Evolutionary conservation across 2,888 invertebrate genomes (phyloP).

Genomic region (Chesias legatella): DNA sequence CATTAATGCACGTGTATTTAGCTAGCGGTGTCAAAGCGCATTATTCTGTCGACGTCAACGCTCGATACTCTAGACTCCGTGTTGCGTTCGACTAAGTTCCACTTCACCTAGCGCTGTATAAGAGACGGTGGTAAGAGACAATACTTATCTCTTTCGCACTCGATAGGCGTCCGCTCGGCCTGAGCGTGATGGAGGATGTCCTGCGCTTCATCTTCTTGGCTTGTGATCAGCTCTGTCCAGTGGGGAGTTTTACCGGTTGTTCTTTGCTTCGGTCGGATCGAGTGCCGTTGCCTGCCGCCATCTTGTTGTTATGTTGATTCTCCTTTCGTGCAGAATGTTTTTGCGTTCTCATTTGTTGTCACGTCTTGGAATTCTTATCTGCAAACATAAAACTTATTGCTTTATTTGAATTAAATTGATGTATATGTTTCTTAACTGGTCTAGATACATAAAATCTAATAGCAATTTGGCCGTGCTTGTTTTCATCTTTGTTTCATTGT

Average conservation of each 20-base stretch:
- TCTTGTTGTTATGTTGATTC: conserved; percentile 19
- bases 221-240: conserved; percentile 36
- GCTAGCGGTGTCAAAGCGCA: conserved; percentile 4
- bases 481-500: no score
- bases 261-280: conserved; percentile 28
- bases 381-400: no score
- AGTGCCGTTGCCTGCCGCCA: conserved; percentile 21
- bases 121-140: conserved; percentile 3
- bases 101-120: conserved; percentile 45
- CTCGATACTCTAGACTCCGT: conserved; percentile 45
- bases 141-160: conserved; percentile 37
- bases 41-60: conserved; percentile 20
- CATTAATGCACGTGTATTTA: neutral
- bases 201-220: conserved; percentile 33
- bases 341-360: no score
- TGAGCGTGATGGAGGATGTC: conserved; percentile 36
- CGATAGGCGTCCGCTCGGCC: conserved; percentile 32
- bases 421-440: no score
- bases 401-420: no score
- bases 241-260: conserved; percentile 61
- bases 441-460: no score
- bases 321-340: conserved; percentile 19
- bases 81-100: conserved; percentile 43
- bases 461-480: no score
- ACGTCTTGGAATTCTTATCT: no score